These are phyloP conservation scores for Hipparchia semele DNA, from an alignment of 2,888 invertebrate species.

Conservation along the genomic window DNA sequence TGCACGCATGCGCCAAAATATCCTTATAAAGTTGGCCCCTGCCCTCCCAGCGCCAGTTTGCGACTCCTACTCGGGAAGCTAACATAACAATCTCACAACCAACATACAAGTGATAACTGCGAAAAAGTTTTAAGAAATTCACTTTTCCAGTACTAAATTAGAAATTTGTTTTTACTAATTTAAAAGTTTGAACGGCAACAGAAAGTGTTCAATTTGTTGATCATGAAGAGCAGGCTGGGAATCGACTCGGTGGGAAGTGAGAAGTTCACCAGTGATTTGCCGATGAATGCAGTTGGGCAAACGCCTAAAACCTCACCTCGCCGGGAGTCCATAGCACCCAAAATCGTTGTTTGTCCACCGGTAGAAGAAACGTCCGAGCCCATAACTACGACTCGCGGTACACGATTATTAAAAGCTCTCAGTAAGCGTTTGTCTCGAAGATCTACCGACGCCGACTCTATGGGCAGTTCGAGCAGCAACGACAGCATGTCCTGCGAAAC, in stretches of 20 bases:
- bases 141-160: conserved; percentile 40
- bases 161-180: conserved; percentile 34
- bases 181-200: conserved; percentile 42
- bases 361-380: conserved; percentile 81
- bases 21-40: conserved; percentile 57
- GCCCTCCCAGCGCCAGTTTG: conserved; percentile 60
- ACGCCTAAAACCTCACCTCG: conserved; percentile 54
- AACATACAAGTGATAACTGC: conserved; percentile 49
- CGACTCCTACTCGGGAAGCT: conserved; percentile 54
- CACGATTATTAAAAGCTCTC: conserved; percentile 86
- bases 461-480: conserved; percentile 74
- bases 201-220: conserved; percentile 52
- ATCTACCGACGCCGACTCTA: conserved; percentile 69
- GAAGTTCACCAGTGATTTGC: conserved; percentile 62
- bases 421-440: conserved; percentile 84
- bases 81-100: conserved; percentile 48
- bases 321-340: conserved; percentile 68
- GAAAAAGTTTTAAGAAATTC: conserved; percentile 63
- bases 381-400: conserved; percentile 82
- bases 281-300: conserved; percentile 57
- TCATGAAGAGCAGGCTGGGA: conserved; percentile 72
- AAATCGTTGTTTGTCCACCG: conserved; percentile 77
- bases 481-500: conserved; percentile 71
- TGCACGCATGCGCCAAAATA: conserved; percentile 63
- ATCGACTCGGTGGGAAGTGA: conserved; percentile 63